phyloP scores from a whole-genome alignment of 1,140 invertebrate species.

The Drosophila ogumai region DNA sequence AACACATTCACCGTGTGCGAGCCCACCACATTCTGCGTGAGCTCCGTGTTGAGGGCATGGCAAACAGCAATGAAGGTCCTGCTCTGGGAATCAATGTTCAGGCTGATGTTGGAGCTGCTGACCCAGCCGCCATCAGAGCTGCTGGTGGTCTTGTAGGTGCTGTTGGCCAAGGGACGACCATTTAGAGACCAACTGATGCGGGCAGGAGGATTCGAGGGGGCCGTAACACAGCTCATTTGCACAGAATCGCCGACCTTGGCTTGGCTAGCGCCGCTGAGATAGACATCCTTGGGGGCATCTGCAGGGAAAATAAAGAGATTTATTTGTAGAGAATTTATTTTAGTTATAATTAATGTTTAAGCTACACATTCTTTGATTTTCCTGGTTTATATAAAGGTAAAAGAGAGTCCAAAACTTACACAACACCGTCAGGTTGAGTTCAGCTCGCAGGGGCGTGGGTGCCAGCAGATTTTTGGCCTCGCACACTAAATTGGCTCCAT shows the following conservation, averaged over 20 bases:
- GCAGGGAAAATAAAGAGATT: conserved; percentile 49
- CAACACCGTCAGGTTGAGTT: conserved; percentile 94
- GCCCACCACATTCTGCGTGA: conserved; percentile 93
- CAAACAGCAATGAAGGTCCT: conserved; percentile 93
- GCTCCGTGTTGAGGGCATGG: conserved; percentile 92
- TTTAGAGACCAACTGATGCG: conserved; percentile 95
- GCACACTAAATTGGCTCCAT: conserved; percentile 96
- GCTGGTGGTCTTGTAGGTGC: conserved; percentile 87
- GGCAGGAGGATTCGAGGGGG: conserved; percentile 95
- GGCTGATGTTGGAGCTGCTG: conserved; percentile 94
- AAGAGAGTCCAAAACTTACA: conserved; percentile 90
- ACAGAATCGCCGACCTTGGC: conserved; percentile 94
- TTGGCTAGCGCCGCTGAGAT: conserved; percentile 93
- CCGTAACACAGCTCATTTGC: conserved; percentile 94
- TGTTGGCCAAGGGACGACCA: conserved; percentile 89
- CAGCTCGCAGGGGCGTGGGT: conserved; percentile 90
- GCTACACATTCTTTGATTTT: background rate
- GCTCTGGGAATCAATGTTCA: conserved; percentile 90
- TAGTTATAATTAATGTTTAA: background rate
- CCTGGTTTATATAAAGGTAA: background rate
- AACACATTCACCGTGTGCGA: conserved; percentile 95
- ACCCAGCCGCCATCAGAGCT: conserved; percentile 93
- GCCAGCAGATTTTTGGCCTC: conserved; percentile 96
- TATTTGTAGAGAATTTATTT: background rate
- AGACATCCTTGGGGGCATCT: conserved; percentile 95